Base-by-base conservation (phyloP, 2,113 vertebrate genomes). In the Macaca mulatta region DNA sequence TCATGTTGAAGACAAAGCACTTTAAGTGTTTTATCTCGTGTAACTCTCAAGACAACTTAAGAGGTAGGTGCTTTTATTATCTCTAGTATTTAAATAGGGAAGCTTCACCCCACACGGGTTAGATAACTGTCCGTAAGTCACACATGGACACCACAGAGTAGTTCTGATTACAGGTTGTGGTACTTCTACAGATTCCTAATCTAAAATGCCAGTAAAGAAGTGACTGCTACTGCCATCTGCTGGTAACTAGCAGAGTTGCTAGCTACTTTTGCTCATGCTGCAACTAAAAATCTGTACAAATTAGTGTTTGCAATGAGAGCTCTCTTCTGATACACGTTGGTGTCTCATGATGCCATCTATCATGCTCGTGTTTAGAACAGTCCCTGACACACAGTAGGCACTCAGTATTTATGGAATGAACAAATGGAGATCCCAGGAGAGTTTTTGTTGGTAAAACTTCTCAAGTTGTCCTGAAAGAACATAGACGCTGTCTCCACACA, bases 221-320 rank as follows among this genome's bases (percentile, higher is more conserved):
- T 43, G 27, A 3, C 25, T 6, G 9, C 59, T 82, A 48, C 92
- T 89, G 92, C 86, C 97, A 91, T 17, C 97, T 98, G 52, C 92
- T 83, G 97, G 95, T 67, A 5, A 0, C 2, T 6, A 0, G 8
- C 17, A 38, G 82, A 43, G 22, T 38, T 86, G 48, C 67, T 23
- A 10, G 52, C 52, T 0, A 38, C 69, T 30, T 67, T 43, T 52
- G 52, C 38, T 61, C 70, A 18, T 22, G 8, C 5, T 0, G 30
- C n/a, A 77, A 52, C 22, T 25, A 2, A 8, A 17, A 64, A 64
- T 30, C 27, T 18, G 27, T 4, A 52, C 32, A 30, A 35, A 23
- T 52, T 18, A 12, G 50, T n/a, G 10, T 57, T n/a, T 80, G 40
- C 59, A 48, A 6, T 17, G 2, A 40, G 43, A 52, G 23, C 22